Conservation (phyloP, 2,113 vertebrate genomes). For the Poicephalus meyeri region DNA sequence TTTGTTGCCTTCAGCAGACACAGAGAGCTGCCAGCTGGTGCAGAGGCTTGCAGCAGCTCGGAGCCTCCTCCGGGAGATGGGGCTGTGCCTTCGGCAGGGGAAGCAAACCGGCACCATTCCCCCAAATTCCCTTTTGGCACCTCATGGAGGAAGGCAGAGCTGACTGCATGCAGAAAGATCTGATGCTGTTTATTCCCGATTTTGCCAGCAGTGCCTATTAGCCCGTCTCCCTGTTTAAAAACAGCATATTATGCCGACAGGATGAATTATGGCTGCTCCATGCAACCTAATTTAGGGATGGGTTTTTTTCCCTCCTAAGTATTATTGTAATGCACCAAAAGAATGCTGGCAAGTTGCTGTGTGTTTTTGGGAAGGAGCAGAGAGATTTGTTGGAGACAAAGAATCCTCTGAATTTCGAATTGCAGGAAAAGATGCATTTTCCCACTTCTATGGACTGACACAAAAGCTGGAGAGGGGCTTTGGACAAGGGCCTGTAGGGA, state of each 20-base stretch:
- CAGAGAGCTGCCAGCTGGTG: conserved; percentile 18
- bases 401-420: background rate
- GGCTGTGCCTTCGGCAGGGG: background rate
- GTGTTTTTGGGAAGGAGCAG: background rate
- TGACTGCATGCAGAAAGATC: background rate
- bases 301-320: background rate
- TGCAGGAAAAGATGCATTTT: background rate
- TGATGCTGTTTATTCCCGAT: background rate
- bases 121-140: background rate
- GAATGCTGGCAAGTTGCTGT: background rate
- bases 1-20: background rate
- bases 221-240: background rate
- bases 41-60: background rate
- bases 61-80: background rate
- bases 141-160: background rate
- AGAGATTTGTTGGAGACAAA: background rate
- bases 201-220: background rate
- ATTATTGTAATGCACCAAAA: background rate
- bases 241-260: background rate
- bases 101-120: rapidly evolving
- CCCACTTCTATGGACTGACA: background rate
- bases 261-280: background rate
- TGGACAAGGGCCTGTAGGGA: background rate
- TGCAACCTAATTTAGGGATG: background rate
- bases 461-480: background rate